phyloP scores from a whole-genome alignment of 2,113 vertebrate species.

The Psophia crepitans region DNA sequence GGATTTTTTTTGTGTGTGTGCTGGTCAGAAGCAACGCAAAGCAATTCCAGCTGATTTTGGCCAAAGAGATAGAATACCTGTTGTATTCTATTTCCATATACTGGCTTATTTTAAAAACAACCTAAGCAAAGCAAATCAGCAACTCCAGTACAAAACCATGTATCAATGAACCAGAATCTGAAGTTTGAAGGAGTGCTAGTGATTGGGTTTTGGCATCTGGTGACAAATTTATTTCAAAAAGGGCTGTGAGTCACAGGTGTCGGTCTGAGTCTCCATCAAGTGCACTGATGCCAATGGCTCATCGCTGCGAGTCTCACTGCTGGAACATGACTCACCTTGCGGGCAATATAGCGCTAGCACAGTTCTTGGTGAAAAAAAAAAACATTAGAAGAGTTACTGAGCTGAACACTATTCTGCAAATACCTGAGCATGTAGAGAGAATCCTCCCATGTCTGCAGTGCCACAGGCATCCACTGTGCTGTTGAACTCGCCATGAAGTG shows the following conservation, averaged over 20 bases:
- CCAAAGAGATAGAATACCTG: not conserved
- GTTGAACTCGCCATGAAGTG: not conserved
- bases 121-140: not conserved
- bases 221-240: not conserved
- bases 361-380: not conserved
- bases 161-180: not conserved
- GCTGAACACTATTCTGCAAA: not conserved
- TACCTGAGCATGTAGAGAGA: not conserved
- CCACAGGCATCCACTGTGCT: not conserved
- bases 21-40: not conserved
- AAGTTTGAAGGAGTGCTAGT: not conserved
- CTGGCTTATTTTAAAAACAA: not conserved
- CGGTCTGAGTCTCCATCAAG: not conserved
- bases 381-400: not conserved
- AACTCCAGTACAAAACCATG: not conserved
- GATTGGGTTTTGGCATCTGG: not conserved
- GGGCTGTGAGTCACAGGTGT: not conserved
- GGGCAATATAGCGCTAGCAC: not conserved
- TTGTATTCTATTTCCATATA: not conserved
- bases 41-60: not conserved
- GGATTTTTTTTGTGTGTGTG: not conserved
- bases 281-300: not conserved
- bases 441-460: too few species aligned
- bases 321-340: not conserved
- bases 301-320: not conserved